Evolutionary conservation across 1,140 invertebrate genomes (phyloP), one percentile per base, ranked within the genome.

Genomic region (Pararge aegeria): DNA sequence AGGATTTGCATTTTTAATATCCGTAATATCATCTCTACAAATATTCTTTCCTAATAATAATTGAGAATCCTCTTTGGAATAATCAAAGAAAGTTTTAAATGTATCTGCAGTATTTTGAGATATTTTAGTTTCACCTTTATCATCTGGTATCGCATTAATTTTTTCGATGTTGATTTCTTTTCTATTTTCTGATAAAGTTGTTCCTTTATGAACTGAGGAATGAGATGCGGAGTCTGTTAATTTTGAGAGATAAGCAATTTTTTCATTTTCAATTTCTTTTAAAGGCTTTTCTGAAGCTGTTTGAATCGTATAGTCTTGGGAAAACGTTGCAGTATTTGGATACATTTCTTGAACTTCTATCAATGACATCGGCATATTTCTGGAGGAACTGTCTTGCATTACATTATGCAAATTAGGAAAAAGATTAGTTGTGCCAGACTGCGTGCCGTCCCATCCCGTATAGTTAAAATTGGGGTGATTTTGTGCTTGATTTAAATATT

Each of bases 401-500:
- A 16, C 3, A 5, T 15, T 3, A 1, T 7, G 13, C 16, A 9
- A 15, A 16, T 18, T 15, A 16, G 38, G 13, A 16, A 18, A 40
- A 6, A 40, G 13, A 40, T 5, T 18, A 5, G 3, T 16, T 40
- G 16, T 5, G 13, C 0, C 15, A 16, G 38, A 40, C 15, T 1
- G 3, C 10, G 12, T 38, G 13, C 12, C 12, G 12, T 49, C 15
- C 55, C 44, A 49, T 30, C 1, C 13, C 7, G 30, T 0, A 51
- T 37, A 24, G 24, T 57, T 13, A 10, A 19, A 9, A 34, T 30
- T 34, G 19, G 34, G 27, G 12, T 44, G 27, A 27, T 13, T 20
- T 9, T 53, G 38, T 6, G 21, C 5, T 42, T 40, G 48, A 50
- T 38, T 49, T 16, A 21, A 49, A 30, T 53, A 53, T 9, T 53